Evolutionary conservation across 30 jellyfish, hydroid and myxozoan species (phyloP).

Genomic region (Mastigias papua): DNA sequence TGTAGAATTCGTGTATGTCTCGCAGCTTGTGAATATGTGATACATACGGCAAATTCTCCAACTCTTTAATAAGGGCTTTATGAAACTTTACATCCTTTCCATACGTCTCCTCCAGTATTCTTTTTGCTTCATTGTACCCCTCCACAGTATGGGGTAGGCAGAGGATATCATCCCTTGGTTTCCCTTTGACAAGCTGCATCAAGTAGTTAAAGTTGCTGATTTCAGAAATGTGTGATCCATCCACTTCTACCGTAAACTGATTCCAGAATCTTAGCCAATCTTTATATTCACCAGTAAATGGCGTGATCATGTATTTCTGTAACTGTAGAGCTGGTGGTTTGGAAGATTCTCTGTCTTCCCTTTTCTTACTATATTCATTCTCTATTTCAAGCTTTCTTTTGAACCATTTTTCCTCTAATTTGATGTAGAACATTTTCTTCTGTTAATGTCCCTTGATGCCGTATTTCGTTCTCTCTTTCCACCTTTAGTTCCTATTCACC

Average conservation of each 20-base stretch:
- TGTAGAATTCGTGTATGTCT: slow-evolving; percentile 38
- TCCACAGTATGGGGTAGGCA: slow-evolving; percentile 50
- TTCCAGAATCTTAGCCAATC: slow-evolving; percentile 89
- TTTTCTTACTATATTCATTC: slow-evolving; percentile 32
- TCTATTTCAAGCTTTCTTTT: slow-evolving; percentile 36
- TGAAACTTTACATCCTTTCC: slow-evolving; percentile 58
- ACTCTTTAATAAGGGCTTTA: slow-evolving; percentile 60
- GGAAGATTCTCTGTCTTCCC: slow-evolving; percentile 61
- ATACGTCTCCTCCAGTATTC: slow-evolving; percentile 34
- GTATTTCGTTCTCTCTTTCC: slow-evolving; percentile 1
- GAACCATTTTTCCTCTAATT: slow-evolving; percentile 43
- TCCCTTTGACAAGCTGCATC: slow-evolving; percentile 54
- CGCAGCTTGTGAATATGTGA: slow-evolving; percentile 30
- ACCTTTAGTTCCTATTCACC: neutral
- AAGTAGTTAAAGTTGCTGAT: slow-evolving; percentile 79
- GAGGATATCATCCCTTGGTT: slow-evolving; percentile 65
- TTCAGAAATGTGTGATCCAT: slow-evolving; percentile 64
- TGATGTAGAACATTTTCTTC: too few species aligned
- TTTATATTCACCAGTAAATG: slow-evolving; percentile 76
- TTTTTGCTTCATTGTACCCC: slow-evolving; percentile 57
- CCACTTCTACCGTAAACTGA: slow-evolving; percentile 80
- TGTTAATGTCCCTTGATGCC: too few species aligned
- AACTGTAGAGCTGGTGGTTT: too few species aligned
- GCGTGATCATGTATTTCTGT: slow-evolving; percentile 82
- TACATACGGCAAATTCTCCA: neutral